phyloP scores from a whole-genome alignment of 2,797 vertebrate genomes.

The Pseudochaenichthys georgianus region DNA sequence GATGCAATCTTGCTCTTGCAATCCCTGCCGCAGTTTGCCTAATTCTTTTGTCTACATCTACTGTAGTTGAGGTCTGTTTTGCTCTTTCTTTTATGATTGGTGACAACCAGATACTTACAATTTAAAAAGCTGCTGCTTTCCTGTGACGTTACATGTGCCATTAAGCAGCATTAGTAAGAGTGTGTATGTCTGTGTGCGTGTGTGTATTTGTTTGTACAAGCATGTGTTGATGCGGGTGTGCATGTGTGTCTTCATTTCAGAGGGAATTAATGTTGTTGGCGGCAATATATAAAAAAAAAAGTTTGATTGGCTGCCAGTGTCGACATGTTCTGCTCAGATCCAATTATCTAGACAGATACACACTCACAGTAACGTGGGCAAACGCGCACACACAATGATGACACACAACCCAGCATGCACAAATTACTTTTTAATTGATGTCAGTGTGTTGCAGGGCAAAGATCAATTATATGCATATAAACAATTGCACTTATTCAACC shows the following conservation, averaged over 20 bases:
- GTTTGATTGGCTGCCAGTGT: slow-evolving; percentile 75
- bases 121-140: slow-evolving; percentile 17
- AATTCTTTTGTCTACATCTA: neutral
- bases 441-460: neutral
- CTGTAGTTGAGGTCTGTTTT: neutral
- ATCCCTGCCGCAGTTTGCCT: slow-evolving; percentile 3
- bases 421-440: neutral
- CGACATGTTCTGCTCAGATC: slow-evolving; percentile 68
- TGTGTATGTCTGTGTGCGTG: neutral
- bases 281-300: slow-evolving; percentile 50
- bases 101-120: slow-evolving; percentile 22
- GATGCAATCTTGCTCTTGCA: slow-evolving; percentile 28
- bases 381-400: slow-evolving; percentile 21
- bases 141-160: slow-evolving; percentile 29
- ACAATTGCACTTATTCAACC: neutral
- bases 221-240: neutral
- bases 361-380: slow-evolving; percentile 32
- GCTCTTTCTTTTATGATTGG: slow-evolving; percentile 32
- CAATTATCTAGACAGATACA: slow-evolving; percentile 64
- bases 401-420: slow-evolving; percentile 21
- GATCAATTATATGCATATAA: neutral
- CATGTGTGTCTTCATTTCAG: slow-evolving; percentile 42
- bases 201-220: neutral
- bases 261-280: slow-evolving; percentile 66
- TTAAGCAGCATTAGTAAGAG: slow-evolving; percentile 11